Percentiles rank a stretch among this genome's conserved stretches.
phyloP scores from a whole-genome alignment of 1,140 invertebrate genomes.

The Heliconius melpomene region DNA sequence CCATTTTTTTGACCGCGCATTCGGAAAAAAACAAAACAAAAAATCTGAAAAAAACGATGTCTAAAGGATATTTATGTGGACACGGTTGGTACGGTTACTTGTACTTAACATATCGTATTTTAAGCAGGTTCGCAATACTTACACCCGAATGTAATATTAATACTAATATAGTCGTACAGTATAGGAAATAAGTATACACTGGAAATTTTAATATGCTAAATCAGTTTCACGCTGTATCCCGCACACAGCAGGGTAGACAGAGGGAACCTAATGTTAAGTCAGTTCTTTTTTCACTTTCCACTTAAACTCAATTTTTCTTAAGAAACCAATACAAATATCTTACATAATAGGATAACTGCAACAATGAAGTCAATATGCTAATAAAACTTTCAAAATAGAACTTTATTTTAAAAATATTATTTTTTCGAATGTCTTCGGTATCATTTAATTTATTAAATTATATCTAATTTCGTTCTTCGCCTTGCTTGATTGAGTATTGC shows the following conservation, averaged over 20 bases:
- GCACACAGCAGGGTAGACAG: too few species aligned
- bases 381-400: too few species aligned
- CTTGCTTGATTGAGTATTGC: not conserved
- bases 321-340: too few species aligned
- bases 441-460: too few species aligned
- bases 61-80: conserved; percentile 1
- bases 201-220: not conserved
- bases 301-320: too few species aligned
- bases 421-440: not conserved
- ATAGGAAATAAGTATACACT: not conserved
- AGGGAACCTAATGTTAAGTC: too few species aligned
- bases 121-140: not conserved
- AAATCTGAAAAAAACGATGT: not conserved
- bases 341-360: too few species aligned
- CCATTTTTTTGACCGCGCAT: not conserved
- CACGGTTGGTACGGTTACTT: not conserved
- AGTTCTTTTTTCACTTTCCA: too few species aligned
- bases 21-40: not conserved
- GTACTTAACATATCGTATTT: conserved; percentile 6
- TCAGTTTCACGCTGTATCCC: too few species aligned
- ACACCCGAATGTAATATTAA: not conserved
- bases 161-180: not conserved
- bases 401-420: too few species aligned
- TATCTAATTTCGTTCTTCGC: not conserved
- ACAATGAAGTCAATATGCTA: too few species aligned